Percentiles rank a stretch among this genome's conserved stretches.
Evolutionary conservation across 2,797 vertebrate species (phyloP).

Genomic region (Apogon hyalosoma): DNA sequence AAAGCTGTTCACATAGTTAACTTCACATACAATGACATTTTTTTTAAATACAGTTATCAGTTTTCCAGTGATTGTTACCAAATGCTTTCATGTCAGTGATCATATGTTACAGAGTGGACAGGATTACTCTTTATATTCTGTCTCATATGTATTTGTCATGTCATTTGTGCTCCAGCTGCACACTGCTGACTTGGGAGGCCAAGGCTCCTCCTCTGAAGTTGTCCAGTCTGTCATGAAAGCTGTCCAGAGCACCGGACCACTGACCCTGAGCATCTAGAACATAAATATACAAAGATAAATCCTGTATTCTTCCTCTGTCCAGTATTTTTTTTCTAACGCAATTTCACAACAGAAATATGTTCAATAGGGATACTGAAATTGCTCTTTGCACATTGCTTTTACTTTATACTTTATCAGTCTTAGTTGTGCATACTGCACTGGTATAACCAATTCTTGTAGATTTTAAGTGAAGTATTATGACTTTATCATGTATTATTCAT

Average conservation of each 20-base stretch:
- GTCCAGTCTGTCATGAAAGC: constrained; percentile 85
- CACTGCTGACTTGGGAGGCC: constrained; percentile 86
- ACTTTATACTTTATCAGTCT: too few species aligned
- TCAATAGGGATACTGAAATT: neutral
- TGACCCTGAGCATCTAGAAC: constrained; percentile 54
- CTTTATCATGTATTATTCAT: constrained; percentile 4
- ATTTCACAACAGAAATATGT: constrained; percentile 1
- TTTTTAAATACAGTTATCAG: too few species aligned
- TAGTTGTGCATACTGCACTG: too few species aligned
- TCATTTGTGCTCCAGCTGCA: constrained; percentile 60
- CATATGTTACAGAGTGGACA: neutral
- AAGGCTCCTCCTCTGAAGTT: constrained; percentile 86
- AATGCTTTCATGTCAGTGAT: too few species aligned
- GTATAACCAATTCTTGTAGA: too few species aligned
- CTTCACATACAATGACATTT: too few species aligned
- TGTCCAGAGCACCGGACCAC: constrained; percentile 72
- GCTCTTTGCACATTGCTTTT: too few species aligned
- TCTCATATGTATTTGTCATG: neutral
- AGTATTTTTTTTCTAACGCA: too few species aligned
- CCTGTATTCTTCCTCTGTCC: too few species aligned
- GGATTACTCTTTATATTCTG: neutral
- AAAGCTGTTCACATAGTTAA: too few species aligned
- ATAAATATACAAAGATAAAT: constrained; percentile 10
- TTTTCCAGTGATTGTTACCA: neutral
- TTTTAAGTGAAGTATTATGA: neutral